Evolutionary conservation across 1,140 invertebrate species (phyloP).

Genomic region (Gonioctena quinquepunctata): DNA sequence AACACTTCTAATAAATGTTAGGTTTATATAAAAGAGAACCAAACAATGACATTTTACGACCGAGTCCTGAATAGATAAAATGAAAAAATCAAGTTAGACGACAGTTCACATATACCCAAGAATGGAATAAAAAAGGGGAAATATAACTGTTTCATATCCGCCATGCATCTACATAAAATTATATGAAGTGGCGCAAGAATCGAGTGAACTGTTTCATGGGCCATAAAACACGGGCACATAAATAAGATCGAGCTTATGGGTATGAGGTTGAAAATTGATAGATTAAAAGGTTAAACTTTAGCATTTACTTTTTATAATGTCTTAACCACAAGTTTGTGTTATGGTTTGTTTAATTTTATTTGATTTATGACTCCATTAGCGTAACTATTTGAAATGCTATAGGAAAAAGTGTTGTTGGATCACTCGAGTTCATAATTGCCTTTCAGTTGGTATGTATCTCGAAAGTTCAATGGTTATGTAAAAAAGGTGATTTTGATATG

Average conservation of each 20-base stretch:
- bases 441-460: not conserved
- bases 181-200: slow-evolving; percentile 20
- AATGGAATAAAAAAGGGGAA: not conserved
- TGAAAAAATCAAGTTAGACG: not conserved
- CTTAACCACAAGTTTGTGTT: slow-evolving; percentile 26
- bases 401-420: not conserved
- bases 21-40: not conserved
- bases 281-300: slow-evolving; percentile 32
- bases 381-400: not conserved
- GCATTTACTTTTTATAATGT: slow-evolving; percentile 28
- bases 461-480: not conserved
- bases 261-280: slow-evolving; percentile 25
- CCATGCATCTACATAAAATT: slow-evolving; percentile 30
- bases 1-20: no score
- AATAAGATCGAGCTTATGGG: slow-evolving; percentile 22
- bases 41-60: not conserved
- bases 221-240: slow-evolving; percentile 19
- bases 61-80: not conserved
- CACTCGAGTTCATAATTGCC: not conserved
- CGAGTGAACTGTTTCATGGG: slow-evolving; percentile 24
- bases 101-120: not conserved
- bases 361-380: slow-evolving; percentile 23
- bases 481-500: not conserved
- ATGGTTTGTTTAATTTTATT: slow-evolving; percentile 28
- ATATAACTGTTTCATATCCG: slow-evolving; percentile 16